Base-by-base conservation (phyloP, 2,797 vertebrate genomes). In the Pseudomugil tenellus region DNA sequence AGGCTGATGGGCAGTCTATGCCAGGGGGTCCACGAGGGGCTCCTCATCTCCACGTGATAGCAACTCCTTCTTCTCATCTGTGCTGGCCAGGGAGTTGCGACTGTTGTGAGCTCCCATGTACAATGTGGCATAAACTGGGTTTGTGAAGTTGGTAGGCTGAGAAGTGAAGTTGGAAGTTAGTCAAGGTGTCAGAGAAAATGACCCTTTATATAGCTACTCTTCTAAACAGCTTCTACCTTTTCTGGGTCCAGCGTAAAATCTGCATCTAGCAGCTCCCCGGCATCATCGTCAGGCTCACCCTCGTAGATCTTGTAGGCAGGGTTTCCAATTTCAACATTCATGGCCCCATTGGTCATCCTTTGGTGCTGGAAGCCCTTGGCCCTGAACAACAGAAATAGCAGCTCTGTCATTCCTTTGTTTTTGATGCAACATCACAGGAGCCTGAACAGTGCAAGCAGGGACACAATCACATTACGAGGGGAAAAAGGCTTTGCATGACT, bases 261-360 rank as follows among this genome's bases (percentile, higher is more conserved):
- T 55, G 96, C 93, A 43, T 97, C 94, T 58, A 98, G 91, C 82
- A 98, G 93, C 79, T 96, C 95, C 74, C 97, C 96, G 0, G 89
- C 93, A 55, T 98, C 97, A 0, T 93, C 94, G 29, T 97, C 96
- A 13, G 96, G 97, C 70, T 97, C 97, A 13, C 97, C 96, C 78
- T 99, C 98, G 76, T 98, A 99, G 93, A 99, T 98, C 85, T 98
- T 99, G 83, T 99, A 99, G 4, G 98, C 97, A 0, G 98, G 98
- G 87, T 99, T 99, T 61, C 98, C 98, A 7, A 99, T 99, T 93
- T 99, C 98, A 49, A 99, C 96, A 59, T 98, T 99, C 91, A 99
- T 96, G 80, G 97, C 96, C 81, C 97, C 98, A 26, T 99, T 99
- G 76, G 96, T 96, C 92, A 99, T 97, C 66, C 97, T 95, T 70